Conservation (phyloP, 2,113 vertebrate genomes). For the Noturus placidus region DNA sequence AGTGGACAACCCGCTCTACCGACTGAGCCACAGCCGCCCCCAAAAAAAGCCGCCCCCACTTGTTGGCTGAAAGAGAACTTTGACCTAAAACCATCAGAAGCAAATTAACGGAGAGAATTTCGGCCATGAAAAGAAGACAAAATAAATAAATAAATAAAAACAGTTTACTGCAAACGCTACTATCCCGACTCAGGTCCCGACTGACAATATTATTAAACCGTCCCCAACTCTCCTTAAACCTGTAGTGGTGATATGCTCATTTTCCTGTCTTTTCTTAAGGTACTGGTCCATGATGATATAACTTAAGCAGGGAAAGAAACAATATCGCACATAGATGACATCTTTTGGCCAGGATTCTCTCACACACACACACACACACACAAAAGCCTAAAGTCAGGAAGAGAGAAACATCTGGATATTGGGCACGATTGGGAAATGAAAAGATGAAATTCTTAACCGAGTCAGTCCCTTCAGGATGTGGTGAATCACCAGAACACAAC, state of each 20-base stretch:
- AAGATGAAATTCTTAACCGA: constrained; percentile 4
- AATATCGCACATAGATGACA: not conserved
- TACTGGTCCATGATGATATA: not conserved
- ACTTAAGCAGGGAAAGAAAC: not conserved
- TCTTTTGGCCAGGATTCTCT: no score
- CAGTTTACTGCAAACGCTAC: not conserved
- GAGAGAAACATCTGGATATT: not conserved
- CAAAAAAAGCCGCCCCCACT: no score
- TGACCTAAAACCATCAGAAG: not conserved
- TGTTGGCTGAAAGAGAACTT: no score
- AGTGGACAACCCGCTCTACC: no score
- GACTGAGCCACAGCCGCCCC: no score
- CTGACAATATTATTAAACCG: not conserved
- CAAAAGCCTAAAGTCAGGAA: not conserved
- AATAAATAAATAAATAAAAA: no score
- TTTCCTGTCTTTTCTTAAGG: not conserved
- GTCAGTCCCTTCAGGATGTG: not conserved
- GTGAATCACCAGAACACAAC: not conserved
- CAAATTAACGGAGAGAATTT: not conserved
- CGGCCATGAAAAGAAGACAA: not conserved
- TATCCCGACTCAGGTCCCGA: not conserved
- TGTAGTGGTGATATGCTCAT: not conserved
- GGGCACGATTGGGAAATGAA: not conserved
- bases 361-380: no score
- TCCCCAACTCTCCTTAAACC: not conserved